Base-by-base conservation (phyloP, 2,797 vertebrate genomes). In the Lepilemur ruficaudatus region DNA sequence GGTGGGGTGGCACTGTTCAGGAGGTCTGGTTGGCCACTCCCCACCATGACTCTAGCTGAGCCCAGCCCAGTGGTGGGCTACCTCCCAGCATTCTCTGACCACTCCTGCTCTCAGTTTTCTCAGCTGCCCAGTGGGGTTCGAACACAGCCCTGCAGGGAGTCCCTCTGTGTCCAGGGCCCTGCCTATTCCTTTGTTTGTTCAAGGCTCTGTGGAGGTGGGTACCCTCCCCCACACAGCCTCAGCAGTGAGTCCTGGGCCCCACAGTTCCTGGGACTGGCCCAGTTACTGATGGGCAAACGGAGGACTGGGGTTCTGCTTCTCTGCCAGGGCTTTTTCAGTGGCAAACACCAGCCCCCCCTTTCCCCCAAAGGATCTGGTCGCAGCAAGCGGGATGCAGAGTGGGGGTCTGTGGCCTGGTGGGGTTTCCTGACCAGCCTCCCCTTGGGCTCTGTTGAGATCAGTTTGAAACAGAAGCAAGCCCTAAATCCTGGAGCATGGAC, bases 61-160 rank as follows among this genome's bases (percentile, higher is more conserved):
- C 57, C 48, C 12, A 0, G 52, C 52, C 48, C 32, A 4, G 32
- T 0, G 15, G 6, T 7, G 32, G 75, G 61, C 5, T 4, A 2
- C 75, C 14, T 35, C 4, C 0, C 3, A 14, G 38, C 7, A 4
- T 14, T 11, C 67, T 46, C 67, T 6, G 67, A 25, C 5, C 9
- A 14, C 7, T 35, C 46, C 81, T 43, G 79, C 25, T 63, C 43
- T 28, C 10, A 2, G 9, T 22, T 38, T 32, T 35, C 23, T 80
- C 38, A 3, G 75, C 25, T 87, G 57, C 48, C 83, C 25, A 5
- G 76, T n/a, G 76, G 89, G 20, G 55, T 38, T 79, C 1, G 11
- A 25, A 46, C 12, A 0, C 1, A 0, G 61, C 75, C 55, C 48
- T n/a, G 20, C 2, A 3, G 41, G 52, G 1, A 12, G 46, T 23